phyloP scores from a whole-genome alignment of 2,797 vertebrate species.

The Phrynocephalus vlangalii region DNA sequence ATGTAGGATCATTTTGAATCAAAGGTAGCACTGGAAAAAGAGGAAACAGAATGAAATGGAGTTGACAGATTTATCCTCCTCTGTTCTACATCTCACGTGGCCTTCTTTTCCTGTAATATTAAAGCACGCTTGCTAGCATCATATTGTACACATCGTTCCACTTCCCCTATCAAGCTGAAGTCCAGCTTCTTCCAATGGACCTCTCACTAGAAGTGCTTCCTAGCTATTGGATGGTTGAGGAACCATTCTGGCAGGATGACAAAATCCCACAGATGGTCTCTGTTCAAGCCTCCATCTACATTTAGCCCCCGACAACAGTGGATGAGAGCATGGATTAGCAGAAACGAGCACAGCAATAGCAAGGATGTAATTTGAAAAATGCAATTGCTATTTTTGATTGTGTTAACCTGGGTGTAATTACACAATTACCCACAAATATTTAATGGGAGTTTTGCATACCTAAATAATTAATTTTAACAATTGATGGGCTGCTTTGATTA shows the following conservation, averaged over 20 bases:
- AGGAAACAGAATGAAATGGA: no score
- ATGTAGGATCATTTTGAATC: no score
- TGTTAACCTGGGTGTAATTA: constrained; percentile 82
- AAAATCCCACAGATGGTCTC: no score
- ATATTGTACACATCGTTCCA: not conserved
- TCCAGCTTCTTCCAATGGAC: not conserved
- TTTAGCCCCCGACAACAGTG: not conserved
- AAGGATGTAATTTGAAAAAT: constrained; percentile 57
- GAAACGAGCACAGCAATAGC: constrained; percentile 15
- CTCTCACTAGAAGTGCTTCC: not conserved
- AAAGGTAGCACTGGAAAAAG: no score
- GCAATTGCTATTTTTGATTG: constrained; percentile 81
- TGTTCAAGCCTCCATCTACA: not conserved
- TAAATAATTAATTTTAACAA: constrained; percentile 86
- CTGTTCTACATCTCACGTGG: not conserved
- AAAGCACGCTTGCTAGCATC: not conserved
- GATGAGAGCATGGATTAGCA: not conserved
- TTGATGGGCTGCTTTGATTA: constrained; percentile 84
- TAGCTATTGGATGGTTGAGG: not conserved
- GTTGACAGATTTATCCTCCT: no score
- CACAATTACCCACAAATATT: constrained; percentile 83
- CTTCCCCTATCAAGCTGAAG: not conserved
- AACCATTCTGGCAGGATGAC: not conserved
- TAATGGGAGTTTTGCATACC: constrained; percentile 80
- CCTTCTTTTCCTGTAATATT: no score